Percentiles rank a stretch among this genome's conserved stretches.
These are phyloP conservation scores for Typhlomys cinereus DNA, from an alignment of 2,113 vertebrate genomes.

Conservation along the genomic window DNA sequence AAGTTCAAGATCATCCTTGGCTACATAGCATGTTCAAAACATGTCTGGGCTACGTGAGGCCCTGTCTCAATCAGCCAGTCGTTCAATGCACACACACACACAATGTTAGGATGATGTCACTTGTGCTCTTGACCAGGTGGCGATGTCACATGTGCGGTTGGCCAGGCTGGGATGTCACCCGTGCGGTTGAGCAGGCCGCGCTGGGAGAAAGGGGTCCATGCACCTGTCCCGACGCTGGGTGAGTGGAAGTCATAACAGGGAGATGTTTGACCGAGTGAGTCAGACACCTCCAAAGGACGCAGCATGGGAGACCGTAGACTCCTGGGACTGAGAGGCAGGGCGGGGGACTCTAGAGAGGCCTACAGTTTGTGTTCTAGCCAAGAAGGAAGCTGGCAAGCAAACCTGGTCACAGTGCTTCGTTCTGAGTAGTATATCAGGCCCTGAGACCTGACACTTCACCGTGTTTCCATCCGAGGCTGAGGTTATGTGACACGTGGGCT, in stretches of 20 bases:
- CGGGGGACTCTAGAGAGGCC: neutral
- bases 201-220: neutral
- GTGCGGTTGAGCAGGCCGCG: no score
- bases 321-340: neutral
- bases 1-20: neutral
- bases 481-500: slow-evolving; percentile 4
- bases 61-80: neutral
- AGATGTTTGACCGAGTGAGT: neutral
- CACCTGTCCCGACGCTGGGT: neutral
- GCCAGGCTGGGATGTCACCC: no score
- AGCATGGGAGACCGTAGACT: neutral
- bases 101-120: no score
- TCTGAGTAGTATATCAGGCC: neutral
- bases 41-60: neutral
- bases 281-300: neutral
- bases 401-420: neutral
- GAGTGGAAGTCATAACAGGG: no score
- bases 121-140: no score
- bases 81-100: no score
- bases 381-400: neutral
- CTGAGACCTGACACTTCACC: neutral
- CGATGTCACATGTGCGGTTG: neutral
- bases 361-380: neutral
- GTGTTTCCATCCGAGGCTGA: neutral
- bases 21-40: neutral